A percentile compares a stretch with the other conserved stretches of the same genome.
These are phyloP conservation scores for Bolinopsis microptera DNA, from an alignment of 37 sponge, comb jelly and placozoan genomes.

Conservation along the genomic window DNA sequence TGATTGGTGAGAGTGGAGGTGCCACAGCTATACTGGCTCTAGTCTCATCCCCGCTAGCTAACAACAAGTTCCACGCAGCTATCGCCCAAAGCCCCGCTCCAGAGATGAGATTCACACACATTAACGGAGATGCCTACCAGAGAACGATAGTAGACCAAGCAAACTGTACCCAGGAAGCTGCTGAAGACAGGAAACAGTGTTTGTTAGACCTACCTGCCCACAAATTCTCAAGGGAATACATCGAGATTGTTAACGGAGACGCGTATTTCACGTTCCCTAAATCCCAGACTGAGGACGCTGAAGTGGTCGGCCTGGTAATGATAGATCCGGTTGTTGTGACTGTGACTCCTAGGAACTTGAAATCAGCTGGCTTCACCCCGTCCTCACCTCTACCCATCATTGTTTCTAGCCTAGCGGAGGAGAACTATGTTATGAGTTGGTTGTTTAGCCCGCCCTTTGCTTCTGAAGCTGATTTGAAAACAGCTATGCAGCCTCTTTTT, in stretches of 20 bases:
- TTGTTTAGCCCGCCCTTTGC: background rate
- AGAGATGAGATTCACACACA: slow-evolving; percentile 10
- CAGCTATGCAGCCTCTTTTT: background rate
- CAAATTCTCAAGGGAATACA: background rate
- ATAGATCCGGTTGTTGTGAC: slow-evolving; percentile 20
- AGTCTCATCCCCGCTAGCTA: slow-evolving; percentile 26
- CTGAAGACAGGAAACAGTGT: background rate
- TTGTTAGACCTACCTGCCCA: background rate
- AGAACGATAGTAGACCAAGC: background rate
- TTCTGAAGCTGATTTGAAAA: background rate
- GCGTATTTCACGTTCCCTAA: slow-evolving; percentile 36
- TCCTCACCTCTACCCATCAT: background rate
- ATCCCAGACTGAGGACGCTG: background rate
- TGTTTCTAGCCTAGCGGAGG: background rate
- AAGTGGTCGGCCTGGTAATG: background rate
- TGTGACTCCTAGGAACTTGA: background rate
- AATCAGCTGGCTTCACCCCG: background rate
- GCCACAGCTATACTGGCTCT: slow-evolving; percentile 50
- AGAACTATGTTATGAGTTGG: background rate
- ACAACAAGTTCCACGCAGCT: slow-evolving; percentile 48
- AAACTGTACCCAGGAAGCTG: background rate
- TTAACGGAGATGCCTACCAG: background rate
- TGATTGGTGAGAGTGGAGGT: slow-evolving; percentile 62
- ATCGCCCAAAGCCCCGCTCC: slow-evolving; percentile 48
- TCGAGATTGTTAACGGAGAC: background rate